Evolutionary conservation across 92 coral and sea anemone genomes (phyloP).

Genomic region (Zoanthus gigantus): DNA sequence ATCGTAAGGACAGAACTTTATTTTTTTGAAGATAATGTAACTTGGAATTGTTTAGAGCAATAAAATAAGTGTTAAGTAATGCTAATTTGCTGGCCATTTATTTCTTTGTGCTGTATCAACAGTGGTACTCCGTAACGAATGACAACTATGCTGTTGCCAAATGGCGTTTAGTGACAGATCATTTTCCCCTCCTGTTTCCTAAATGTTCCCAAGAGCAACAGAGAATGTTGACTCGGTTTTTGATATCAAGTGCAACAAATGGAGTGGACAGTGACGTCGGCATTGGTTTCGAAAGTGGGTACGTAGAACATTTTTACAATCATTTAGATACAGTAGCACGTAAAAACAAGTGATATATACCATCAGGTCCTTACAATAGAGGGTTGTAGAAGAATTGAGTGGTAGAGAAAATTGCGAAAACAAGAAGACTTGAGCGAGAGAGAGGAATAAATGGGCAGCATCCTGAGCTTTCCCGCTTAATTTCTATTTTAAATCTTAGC

Average conservation of each 20-base stretch:
- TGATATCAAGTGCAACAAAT: conserved; percentile 1
- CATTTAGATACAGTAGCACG: not conserved
- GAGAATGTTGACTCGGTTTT: conserved; percentile 3
- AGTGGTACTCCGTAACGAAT: conserved; percentile 65
- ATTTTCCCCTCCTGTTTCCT: conserved; percentile 32
- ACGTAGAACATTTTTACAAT: not conserved
- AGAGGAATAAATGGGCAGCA: not conserved
- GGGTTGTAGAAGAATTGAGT: not conserved
- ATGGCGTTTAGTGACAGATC: conserved; percentile 70
- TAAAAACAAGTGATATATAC: not conserved
- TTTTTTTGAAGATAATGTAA: not conserved
- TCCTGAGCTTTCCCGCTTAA: no score
- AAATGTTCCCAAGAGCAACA: conserved; percentile 6
- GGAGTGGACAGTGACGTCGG: not conserved
- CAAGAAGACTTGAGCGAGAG: not conserved
- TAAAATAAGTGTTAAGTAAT: not conserved
- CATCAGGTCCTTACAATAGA: not conserved
- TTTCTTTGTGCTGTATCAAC: not conserved
- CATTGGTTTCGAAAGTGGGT: not conserved
- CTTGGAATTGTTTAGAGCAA: no score
- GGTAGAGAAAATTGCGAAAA: not conserved
- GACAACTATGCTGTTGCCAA: conserved; percentile 65
- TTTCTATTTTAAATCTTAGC: no score
- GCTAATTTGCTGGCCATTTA: not conserved
- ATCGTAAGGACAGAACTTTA: not conserved